A percentile compares a stretch with the other conserved stretches of the same genome.
Conservation (phyloP, 2,113 vertebrate species). For the Henicopernis longicauda region DNA sequence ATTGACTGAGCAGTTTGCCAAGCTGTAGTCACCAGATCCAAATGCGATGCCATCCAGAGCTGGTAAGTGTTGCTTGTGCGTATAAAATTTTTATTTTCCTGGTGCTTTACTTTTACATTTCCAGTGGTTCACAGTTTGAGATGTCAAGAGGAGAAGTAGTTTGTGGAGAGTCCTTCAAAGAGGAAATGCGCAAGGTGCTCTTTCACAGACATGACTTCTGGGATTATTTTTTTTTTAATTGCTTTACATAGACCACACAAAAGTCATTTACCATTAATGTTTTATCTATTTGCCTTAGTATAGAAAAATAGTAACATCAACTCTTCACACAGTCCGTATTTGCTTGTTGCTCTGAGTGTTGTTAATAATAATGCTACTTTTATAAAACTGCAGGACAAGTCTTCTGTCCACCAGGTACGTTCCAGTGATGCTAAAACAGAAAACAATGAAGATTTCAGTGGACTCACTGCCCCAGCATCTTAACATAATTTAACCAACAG, state of each 20-base stretch:
- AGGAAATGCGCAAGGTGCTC: not conserved
- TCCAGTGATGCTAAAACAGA: not conserved
- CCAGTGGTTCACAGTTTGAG: not conserved
- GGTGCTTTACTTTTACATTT: not conserved
- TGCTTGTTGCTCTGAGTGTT: not conserved
- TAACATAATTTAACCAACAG: not conserved
- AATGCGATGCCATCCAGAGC: not conserved
- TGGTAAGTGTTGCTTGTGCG: not conserved
- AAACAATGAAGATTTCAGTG: not conserved
- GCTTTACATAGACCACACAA: not conserved
- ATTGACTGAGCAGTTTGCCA: not conserved
- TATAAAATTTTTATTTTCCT: not conserved
- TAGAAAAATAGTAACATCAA: not conserved
- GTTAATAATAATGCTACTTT: not conserved
- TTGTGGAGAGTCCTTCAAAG: not conserved
- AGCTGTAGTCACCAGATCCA: not conserved
- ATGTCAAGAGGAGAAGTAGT: not conserved
- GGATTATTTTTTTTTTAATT: not conserved
- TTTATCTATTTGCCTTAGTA: not conserved
- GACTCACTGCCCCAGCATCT: not conserved
- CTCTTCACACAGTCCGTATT: not conserved
- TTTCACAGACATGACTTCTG: not conserved
- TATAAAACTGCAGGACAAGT: not conserved
- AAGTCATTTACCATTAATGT: not conserved
- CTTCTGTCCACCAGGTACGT: fast-evolving